Percentiles rank a stretch among this genome's conserved stretches.
Evolutionary conservation across 2,113 vertebrate species (phyloP).

Genomic region (Xerus inauris): DNA sequence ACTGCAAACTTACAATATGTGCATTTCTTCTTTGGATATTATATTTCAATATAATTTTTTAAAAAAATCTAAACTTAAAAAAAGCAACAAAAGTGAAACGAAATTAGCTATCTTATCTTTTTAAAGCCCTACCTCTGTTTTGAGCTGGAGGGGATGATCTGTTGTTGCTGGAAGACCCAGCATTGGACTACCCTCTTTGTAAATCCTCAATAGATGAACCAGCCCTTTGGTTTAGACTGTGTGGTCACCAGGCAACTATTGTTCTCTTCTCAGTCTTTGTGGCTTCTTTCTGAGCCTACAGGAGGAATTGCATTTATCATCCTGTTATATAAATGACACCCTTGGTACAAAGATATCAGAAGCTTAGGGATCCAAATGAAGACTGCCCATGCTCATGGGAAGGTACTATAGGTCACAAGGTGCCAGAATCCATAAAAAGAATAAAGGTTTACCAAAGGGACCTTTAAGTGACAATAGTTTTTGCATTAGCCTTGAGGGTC

Average conservation of each 20-base stretch:
- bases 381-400: not conserved
- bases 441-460: not conserved
- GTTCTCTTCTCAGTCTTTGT: conserved; percentile 58
- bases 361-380: conserved; percentile 1
- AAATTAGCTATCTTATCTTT: conserved; percentile 40
- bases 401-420: not conserved
- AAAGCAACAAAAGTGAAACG: not conserved
- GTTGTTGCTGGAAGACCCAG: conserved; percentile 8
- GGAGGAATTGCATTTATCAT: conserved; percentile 54
- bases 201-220: conserved; percentile 37
- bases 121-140: conserved; percentile 22
- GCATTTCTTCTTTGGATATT: conserved; percentile 9
- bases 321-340: conserved; percentile 33
- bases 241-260: conserved; percentile 73
- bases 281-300: conserved; percentile 41
- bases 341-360: conserved; percentile 54
- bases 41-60: conserved; percentile 12
- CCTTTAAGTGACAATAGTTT: conserved; percentile 9
- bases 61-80: conserved; percentile 28
- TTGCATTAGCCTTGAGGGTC: not conserved
- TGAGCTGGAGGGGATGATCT: not conserved
- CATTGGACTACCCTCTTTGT: not conserved
- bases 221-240: conserved; percentile 14
- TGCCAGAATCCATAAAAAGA: conserved; percentile 28
- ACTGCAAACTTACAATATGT: not conserved